Base-by-base conservation (phyloP, 2,888 invertebrate species). In the Linnaemya tessellans region DNA sequence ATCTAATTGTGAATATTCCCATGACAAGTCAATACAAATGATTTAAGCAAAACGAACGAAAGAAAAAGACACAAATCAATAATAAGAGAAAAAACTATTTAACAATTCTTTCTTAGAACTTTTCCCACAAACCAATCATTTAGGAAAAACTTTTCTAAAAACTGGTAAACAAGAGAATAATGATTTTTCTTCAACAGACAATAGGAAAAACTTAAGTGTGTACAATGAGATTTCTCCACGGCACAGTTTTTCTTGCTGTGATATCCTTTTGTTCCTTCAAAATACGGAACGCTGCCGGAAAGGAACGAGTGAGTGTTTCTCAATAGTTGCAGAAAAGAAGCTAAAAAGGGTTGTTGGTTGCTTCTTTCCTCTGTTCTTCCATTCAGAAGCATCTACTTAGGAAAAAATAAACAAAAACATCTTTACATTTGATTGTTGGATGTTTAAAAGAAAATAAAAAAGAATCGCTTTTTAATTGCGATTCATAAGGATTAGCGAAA, bases 1-100 rank as follows among this genome's bases (percentile, higher is more conserved):
- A 75, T 70, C 41, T 82, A 77, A 82, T 83, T 78, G 67, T 67
- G 60, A 20, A 58, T 75, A 84, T 84, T 84, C 84, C 80, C 84
- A 84, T 84, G 80, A 80, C 79, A 80, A 84, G 68, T 71, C 73
- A 70, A 51, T 54, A 70, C 51, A 79, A 84, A 75, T n/a, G 68
- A 46, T 22, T 58, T 35, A 10, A 70, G 43, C n/a, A 41, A 64
- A 15, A 25, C 13, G n/a, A n/a, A n/a, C n/a, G n/a, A n/a, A n/a
- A 68, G 38, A 18, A 64, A 20, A 41, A 38, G 30, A 30, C 2
- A 41, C 49, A 60, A 68, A 15, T 68, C 49, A 46, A 60, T 22
- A 58, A 62, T 18, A 68, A 49, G 10, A 20, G 18, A 11, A 54
- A 22, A 46, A 67, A 46, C 35, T 68, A 38, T 68, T 64, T 41